phyloP scores from a whole-genome alignment of 1,140 invertebrate species.

The Tenebrio molitor region DNA sequence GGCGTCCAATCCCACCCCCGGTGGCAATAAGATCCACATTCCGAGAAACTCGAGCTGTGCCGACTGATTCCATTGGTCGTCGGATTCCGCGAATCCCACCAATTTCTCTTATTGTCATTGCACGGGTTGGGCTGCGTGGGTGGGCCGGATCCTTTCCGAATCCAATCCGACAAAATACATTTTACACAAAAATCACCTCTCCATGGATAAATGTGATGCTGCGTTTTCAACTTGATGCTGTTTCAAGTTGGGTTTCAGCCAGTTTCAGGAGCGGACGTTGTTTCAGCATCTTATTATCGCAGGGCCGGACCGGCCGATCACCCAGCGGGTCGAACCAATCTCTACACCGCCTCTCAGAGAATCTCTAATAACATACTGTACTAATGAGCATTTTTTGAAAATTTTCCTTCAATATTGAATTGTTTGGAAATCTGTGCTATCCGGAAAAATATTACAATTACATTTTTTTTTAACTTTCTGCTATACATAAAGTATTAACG shows the following conservation, averaged over 20 bases:
- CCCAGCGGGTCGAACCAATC: too few relatives aligned
- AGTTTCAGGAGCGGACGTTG: constrained; percentile 23
- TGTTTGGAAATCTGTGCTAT: too few relatives aligned
- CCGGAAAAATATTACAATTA: too few relatives aligned
- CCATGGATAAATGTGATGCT: not conserved
- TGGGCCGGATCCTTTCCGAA: constrained; percentile 33
- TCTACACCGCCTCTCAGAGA: too few relatives aligned
- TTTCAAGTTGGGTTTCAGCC: constrained; percentile 12
- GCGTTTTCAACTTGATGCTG: not conserved
- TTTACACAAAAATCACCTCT: not conserved
- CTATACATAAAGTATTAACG: too few relatives aligned
- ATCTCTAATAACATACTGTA: too few relatives aligned
- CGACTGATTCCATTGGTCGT: constrained; percentile 58
- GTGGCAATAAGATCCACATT: constrained; percentile 61
- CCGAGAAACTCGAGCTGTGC: constrained; percentile 60
- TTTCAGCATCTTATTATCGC: constrained; percentile 30
- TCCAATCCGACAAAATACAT: constrained; percentile 24
- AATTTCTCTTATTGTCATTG: constrained; percentile 63
- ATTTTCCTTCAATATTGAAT: too few relatives aligned
- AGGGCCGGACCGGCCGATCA: constrained; percentile 1
- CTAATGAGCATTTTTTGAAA: too few relatives aligned
- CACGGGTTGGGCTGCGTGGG: constrained; percentile 52
- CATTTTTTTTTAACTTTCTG: too few relatives aligned
- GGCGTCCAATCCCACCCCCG: constrained; percentile 56
- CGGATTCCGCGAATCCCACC: constrained; percentile 60